Base-by-base conservation (phyloP, 2,797 vertebrate genomes). In the Poecilia picta region DNA sequence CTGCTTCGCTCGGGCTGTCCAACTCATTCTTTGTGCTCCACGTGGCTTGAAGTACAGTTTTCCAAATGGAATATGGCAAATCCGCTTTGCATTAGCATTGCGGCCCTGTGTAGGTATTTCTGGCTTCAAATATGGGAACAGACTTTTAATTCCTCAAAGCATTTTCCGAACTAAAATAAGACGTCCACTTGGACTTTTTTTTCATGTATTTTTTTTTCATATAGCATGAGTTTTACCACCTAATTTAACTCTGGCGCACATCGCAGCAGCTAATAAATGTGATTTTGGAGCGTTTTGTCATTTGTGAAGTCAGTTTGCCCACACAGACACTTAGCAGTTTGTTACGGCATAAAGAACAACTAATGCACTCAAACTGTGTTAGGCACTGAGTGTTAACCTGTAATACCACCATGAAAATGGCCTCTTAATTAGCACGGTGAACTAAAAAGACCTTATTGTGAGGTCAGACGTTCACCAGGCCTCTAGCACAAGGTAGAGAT, bases 401-500 rank as follows among this genome's bases (percentile, higher is more conserved):
- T 87, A 81, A 91, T 84, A 76, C 79, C 72, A 7, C 77, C 72
- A 85, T 77, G 75, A 87, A 92, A 92, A 87, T 78, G 81, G 46
- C 81, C 80, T 83, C 80, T 86, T 91, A 91, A 93, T 94, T 90
- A 92, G 78, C 88, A 85, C 87, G 73, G 78, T 78, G 79, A 91
- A 83, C 85, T 75, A 51, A 80, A 20, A 74, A 86, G 88, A 88
- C 88, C 92, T 92, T 84, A 85, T 85, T 78, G 59, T 18, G n/a
- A 76, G 90, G 89, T 90, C 89, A 91, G 75, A 78, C 31, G 73
- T 75, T 78, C n/a, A 79, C 11, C 66, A 71, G 55, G 28, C 62
- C 33, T 71, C n/a, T 39, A 31, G 23, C 46, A 73, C 1, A 31
- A 53, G 72, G 84, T 84, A 90, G 78, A 1, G 25, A 8, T 85